These are phyloP conservation scores for Procambarus virginalis DNA, from an alignment of 1,140 invertebrate species.

Conservation along the genomic window DNA sequence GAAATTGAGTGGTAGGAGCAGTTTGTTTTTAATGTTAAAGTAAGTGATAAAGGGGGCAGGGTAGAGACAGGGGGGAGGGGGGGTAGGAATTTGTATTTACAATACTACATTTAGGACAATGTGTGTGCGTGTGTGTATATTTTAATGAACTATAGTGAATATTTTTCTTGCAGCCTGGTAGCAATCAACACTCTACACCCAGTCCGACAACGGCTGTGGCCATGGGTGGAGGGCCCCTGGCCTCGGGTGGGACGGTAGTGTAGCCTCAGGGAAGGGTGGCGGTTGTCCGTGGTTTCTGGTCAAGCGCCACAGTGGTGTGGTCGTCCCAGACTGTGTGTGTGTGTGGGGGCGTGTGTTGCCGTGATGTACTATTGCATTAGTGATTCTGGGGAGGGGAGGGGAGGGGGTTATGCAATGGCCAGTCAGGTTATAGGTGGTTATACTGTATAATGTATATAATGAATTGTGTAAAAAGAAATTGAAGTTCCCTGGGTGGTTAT, in stretches of 20 bases:
- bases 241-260: constrained; percentile 63
- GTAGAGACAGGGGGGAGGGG: too few relatives aligned
- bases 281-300: background rate
- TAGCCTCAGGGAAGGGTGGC: constrained; percentile 39
- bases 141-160: background rate
- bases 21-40: too few relatives aligned
- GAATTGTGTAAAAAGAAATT: background rate
- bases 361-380: background rate
- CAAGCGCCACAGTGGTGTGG: background rate
- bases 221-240: constrained; percentile 60
- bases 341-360: background rate
- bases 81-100: too few relatives aligned
- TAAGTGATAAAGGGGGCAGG: too few relatives aligned
- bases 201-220: constrained; percentile 62
- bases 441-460: background rate
- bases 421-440: constrained; percentile 3
- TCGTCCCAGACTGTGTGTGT: background rate
- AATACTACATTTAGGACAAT: too few relatives aligned
- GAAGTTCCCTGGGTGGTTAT: background rate
- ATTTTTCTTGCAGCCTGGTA: constrained; percentile 52
- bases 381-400: background rate
- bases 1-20: too few relatives aligned
- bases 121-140: background rate
- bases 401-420: background rate
- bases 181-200: constrained; percentile 58